Conservation (phyloP, 2,888 invertebrate species). For the Athalia rosae region DNA sequence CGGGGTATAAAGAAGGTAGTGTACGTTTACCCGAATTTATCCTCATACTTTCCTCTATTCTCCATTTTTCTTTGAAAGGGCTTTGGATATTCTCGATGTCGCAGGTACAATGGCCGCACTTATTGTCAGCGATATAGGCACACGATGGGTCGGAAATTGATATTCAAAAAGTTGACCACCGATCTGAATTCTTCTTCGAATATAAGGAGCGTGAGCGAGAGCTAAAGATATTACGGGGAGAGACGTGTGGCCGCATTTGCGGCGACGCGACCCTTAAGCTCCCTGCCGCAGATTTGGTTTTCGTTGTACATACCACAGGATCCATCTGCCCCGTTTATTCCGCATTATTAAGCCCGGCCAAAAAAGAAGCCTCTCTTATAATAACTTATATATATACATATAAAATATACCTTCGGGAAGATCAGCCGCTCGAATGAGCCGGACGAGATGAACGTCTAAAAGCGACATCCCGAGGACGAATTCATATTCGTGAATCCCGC, state of each 20-base stretch:
- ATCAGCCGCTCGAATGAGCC: conserved; percentile 23
- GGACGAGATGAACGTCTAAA: neutral
- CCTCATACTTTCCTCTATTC: too few relatives aligned
- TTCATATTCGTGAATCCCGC: neutral
- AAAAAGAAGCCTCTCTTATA: neutral
- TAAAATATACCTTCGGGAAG: conserved; percentile 1
- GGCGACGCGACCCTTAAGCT: neutral
- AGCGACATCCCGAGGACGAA: neutral
- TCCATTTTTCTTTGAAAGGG: too few relatives aligned
- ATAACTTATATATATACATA: neutral
- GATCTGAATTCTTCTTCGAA: neutral
- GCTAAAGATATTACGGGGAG: neutral
- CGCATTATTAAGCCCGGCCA: conserved; percentile 33
- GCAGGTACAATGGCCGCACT: neutral
- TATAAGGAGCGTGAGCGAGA: neutral
- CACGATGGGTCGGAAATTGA: conserved; percentile 17
- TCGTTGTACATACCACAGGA: neutral
- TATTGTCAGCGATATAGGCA: neutral
- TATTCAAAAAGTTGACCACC: conserved; percentile 3
- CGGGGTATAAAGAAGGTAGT: too few relatives aligned
- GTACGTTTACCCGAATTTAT: too few relatives aligned
- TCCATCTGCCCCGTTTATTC: conserved; percentile 43
- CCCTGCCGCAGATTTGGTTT: neutral
- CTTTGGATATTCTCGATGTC: neutral
- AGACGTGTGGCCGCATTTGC: conserved; percentile 1